Conservation (phyloP, 2,113 vertebrate genomes). For the Rutilus rutilus region DNA sequence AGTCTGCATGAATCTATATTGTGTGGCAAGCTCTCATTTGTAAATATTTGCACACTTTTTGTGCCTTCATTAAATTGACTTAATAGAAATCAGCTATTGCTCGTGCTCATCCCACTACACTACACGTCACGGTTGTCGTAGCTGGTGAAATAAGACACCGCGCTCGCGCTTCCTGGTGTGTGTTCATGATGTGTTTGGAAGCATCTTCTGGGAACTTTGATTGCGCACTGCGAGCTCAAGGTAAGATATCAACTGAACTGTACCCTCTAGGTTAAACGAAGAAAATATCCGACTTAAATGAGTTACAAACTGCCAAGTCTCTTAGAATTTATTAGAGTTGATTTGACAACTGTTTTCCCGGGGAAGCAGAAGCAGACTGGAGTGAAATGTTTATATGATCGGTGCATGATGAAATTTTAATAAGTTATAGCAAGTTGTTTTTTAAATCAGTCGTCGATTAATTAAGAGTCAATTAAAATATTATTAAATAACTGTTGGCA, state of each 20-base stretch:
- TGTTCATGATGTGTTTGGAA: background rate
- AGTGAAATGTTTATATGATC: background rate
- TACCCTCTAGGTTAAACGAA: background rate
- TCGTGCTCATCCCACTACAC: background rate
- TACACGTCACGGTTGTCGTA: slow-evolving; percentile 13
- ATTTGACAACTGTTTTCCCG: background rate
- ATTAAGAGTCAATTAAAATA: background rate
- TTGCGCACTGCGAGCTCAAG: background rate
- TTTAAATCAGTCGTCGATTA: background rate
- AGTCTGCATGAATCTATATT: background rate
- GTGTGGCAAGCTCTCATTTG: background rate
- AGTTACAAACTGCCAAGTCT: background rate
- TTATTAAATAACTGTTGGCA: background rate
- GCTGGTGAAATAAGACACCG: slow-evolving; percentile 28
- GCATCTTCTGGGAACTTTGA: background rate
- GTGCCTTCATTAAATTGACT: background rate
- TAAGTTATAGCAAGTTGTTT: background rate
- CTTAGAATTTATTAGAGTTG: background rate
- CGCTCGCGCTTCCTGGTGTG: slow-evolving; percentile 48
- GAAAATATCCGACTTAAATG: background rate
- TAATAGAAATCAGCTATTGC: background rate
- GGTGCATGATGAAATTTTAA: background rate
- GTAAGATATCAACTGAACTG: background rate
- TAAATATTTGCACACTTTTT: background rate
- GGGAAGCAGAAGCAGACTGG: no score